Evolutionary conservation across 2,797 vertebrate genomes (phyloP).

Genomic region (Typhlichthys subterraneus): DNA sequence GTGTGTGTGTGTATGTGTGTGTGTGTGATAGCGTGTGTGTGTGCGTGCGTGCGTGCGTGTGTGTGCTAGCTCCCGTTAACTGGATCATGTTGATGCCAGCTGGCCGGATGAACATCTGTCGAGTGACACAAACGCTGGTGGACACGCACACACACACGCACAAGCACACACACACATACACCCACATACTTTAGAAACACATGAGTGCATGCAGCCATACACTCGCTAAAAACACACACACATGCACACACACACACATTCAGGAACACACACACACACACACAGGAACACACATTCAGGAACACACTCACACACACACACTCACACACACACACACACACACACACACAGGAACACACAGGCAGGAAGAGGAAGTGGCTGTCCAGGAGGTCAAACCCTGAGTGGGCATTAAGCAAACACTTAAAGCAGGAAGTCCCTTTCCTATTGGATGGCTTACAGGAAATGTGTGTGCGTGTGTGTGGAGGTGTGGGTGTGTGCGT

Average conservation of each 20-base stretch:
- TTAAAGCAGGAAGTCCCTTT: no score
- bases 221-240: conserved; percentile 1
- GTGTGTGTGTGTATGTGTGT: not conserved
- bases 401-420: not conserved
- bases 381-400: not conserved
- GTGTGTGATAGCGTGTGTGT: conserved; percentile 3
- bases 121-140: conserved; percentile 11
- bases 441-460: no score
- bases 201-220: no score
- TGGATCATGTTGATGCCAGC: conserved; percentile 37
- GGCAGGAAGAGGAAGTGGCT: not conserved
- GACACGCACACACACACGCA: not conserved
- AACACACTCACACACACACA: not conserved
- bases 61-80: conserved; percentile 12
- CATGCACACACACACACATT: not conserved
- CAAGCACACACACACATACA: no score
- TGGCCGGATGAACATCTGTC: conserved; percentile 59
- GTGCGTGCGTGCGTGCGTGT: conserved; percentile 2
- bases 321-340: not conserved
- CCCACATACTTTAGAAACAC: no score
- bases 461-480: no score
- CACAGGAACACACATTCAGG: not conserved
- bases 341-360: not conserved
- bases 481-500: not conserved
- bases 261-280: not conserved